A percentile compares a stretch with the other conserved stretches of the same genome.
Evolutionary conservation across 2,888 invertebrate genomes (phyloP).

Genomic region (Drosophila tanythrix): DNA sequence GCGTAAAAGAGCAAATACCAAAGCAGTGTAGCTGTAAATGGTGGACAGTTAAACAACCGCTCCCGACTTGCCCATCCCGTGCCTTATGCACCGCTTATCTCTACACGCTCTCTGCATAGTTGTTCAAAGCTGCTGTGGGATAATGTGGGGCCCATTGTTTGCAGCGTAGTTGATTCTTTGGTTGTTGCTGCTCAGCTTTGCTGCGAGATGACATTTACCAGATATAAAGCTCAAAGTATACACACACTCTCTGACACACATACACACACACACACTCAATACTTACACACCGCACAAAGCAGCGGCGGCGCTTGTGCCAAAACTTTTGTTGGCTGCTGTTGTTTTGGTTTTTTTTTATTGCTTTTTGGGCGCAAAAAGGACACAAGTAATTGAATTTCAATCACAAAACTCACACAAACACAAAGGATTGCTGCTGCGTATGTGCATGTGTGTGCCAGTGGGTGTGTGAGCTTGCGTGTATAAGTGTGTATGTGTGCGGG

Average conservation of each 20-base stretch:
- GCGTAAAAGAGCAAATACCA: constrained; percentile 51
- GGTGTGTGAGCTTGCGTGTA: background rate
- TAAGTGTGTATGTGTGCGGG: constrained; percentile 17
- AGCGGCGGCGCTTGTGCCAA: constrained; percentile 29
- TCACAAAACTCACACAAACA: constrained; percentile 64
- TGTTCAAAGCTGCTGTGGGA: constrained; percentile 61
- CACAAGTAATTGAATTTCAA: constrained; percentile 81
- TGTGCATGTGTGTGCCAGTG: constrained; percentile 21
- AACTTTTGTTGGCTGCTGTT: constrained; percentile 58
- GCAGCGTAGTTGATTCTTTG: constrained; percentile 48
- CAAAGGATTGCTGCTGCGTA: constrained; percentile 42
- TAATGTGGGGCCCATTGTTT: constrained; percentile 61
- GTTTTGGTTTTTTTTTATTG: constrained; percentile 44
- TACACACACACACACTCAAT: constrained; percentile 5
- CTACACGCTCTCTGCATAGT: constrained; percentile 46
- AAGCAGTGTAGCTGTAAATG: constrained; percentile 58
- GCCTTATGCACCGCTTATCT: constrained; percentile 26
- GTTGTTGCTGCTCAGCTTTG: constrained; percentile 45
- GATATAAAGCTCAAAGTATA: constrained; percentile 73
- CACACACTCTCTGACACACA: constrained; percentile 13
- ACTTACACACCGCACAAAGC: constrained; percentile 25
- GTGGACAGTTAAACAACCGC: constrained; percentile 73
- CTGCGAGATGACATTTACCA: constrained; percentile 80
- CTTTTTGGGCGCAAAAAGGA: constrained; percentile 71
- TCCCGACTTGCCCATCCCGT: constrained; percentile 18